Base-by-base conservation (phyloP, 92 coral and sea anemone genomes). In the Actinernus sp. region DNA sequence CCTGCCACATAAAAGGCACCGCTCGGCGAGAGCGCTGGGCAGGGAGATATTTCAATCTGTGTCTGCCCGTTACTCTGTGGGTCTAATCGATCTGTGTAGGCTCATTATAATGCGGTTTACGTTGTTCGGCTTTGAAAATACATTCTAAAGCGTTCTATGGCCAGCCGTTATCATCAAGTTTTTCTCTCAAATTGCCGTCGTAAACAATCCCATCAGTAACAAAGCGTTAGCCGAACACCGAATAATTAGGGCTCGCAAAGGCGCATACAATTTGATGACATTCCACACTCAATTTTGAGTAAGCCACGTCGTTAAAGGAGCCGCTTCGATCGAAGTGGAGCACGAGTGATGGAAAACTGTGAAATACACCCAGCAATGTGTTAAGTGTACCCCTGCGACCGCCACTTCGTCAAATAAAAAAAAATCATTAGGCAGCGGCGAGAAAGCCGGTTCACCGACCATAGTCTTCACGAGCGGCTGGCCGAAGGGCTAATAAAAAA, bases 371-470 rank as follows among this genome's bases (percentile, higher is more conserved):
- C 52, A 85, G 83, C 79, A 86, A 90, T 61, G 77, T 85, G 97
- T 76, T 90, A 90, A 90, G 89, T 80, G 89, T 72, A 78, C 67
- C 61, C 72, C 82, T 56, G 45, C 78, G 82, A 56, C 89, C 83
- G 92, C 78, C 92, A 90, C 83, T 84, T 75, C 86, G 73, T 81
- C 97, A 90, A 90, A 90, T 90, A 87, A 90, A 85, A 86, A 90
- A 80, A 86, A 48, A 86, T 89, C 85, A 31, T 55, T 31, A 31
- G 32, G 74, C 32, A 30, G 54, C 53, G 55, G 60, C 63, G 60
- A 49, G 26, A 65, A 28, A 5, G 73, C 73, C 61, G 40, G 60
- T 26, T n/a, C 14, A 20, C 33, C 71, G 58, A 53, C 23, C 17
- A 25, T 3, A 3, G 18, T 27, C 31, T 25, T 37, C 37, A 27